Percentiles rank a stretch among this genome's conserved stretches.
phyloP scores from a whole-genome alignment of 2,113 vertebrate species.

The Saccopteryx bilineata region DNA sequence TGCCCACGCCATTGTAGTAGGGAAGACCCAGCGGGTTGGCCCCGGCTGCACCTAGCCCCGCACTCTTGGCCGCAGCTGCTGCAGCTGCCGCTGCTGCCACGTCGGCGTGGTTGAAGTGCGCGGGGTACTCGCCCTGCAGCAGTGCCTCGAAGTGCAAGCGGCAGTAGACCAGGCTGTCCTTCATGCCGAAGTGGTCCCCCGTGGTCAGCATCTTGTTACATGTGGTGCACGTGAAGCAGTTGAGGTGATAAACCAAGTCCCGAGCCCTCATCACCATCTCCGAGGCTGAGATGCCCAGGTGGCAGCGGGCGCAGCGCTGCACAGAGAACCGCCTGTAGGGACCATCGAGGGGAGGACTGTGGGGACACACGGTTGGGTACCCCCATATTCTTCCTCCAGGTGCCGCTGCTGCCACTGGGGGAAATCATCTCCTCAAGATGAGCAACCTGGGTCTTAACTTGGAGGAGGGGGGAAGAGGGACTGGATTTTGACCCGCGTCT shows the following conservation, averaged over 20 bases:
- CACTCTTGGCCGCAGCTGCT: slow-evolving; percentile 91
- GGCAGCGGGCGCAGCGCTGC: slow-evolving; percentile 98
- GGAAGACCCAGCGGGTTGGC: slow-evolving; percentile 96
- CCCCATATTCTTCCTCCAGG: slow-evolving; percentile 55
- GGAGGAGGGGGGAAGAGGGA: not conserved
- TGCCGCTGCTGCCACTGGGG: not conserved
- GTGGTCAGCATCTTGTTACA: slow-evolving; percentile 99
- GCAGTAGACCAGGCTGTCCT: slow-evolving; percentile 99
- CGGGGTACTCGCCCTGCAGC: slow-evolving; percentile 97
- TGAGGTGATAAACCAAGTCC: slow-evolving; percentile 99
- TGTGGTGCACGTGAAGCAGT: slow-evolving; percentile 98
- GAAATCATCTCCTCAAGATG: not conserved
- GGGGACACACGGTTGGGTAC: slow-evolving; percentile 73
- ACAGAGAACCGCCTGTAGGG: slow-evolving; percentile 97
- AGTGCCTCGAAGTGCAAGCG: slow-evolving; percentile 99
- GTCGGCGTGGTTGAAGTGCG: slow-evolving; percentile 97
- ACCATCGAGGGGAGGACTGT: slow-evolving; percentile 82
- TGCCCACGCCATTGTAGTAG: slow-evolving; percentile 98
- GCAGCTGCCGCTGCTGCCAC: slow-evolving; percentile 89
- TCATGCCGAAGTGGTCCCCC: slow-evolving; percentile 99
- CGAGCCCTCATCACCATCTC: slow-evolving; percentile 99
- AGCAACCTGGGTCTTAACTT: not conserved
- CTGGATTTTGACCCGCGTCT: slow-evolving; percentile 36
- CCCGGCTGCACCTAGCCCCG: slow-evolving; percentile 91
- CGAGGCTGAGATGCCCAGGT: slow-evolving; percentile 99